These are phyloP conservation scores for Amniataba percoides DNA, from an alignment of 2,797 vertebrate genomes.

Conservation along the genomic window DNA sequence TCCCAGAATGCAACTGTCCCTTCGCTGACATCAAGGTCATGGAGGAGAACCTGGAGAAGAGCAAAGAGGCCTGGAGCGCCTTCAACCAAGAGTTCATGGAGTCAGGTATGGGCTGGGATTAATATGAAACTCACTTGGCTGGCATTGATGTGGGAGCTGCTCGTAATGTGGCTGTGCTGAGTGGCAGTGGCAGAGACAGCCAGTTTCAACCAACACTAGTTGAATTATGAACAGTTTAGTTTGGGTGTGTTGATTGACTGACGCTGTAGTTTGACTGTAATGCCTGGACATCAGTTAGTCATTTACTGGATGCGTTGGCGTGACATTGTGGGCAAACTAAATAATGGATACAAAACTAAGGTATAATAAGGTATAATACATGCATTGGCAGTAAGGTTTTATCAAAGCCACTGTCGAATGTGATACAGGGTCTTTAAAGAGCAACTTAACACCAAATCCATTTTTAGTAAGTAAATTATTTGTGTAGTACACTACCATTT, in stretches of 20 bases:
- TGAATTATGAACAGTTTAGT: background rate
- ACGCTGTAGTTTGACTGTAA: background rate
- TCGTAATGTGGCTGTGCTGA: background rate
- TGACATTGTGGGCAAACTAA: background rate
- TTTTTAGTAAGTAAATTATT: no score
- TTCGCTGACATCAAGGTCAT: conserved; percentile 93
- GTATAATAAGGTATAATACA: background rate
- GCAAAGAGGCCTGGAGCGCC: conserved; percentile 88
- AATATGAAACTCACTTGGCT: background rate
- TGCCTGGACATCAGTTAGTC: background rate
- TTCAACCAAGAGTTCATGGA: conserved; percentile 93
- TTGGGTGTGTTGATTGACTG: background rate
- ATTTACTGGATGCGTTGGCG: background rate
- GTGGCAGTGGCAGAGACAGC: background rate
- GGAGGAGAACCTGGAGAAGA: conserved; percentile 93
- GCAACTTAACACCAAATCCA: background rate
- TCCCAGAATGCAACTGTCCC: conserved; percentile 96
- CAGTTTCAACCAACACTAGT: background rate
- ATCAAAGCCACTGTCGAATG: background rate
- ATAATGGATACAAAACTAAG: background rate
- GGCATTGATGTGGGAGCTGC: background rate
- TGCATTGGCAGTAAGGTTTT: background rate
- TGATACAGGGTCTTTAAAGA: background rate
- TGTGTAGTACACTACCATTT: background rate
- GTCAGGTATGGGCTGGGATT: conserved; percentile 87